Percentiles rank a stretch among this genome's conserved stretches.
Conservation (phyloP, 1,140 invertebrate species). For the Thalassaphorura encarpata region DNA sequence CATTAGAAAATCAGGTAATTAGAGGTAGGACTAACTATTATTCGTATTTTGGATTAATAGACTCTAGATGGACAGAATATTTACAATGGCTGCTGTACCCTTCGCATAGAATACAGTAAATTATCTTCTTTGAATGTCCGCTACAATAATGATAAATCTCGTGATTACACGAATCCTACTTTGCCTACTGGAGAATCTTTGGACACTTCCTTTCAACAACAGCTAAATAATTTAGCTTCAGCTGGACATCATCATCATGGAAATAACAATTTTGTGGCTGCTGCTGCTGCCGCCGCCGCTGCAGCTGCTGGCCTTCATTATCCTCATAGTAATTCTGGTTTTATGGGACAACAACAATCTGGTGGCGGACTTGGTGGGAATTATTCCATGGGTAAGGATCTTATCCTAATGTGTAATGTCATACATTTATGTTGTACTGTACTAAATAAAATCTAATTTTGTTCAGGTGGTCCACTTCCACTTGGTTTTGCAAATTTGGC, state of each 20-base stretch:
- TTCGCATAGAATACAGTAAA: conserved; percentile 98
- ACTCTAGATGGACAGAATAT: conserved; percentile 96
- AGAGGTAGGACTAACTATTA: too few species aligned
- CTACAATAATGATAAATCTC: conserved; percentile 99
- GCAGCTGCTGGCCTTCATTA: conserved; percentile 47
- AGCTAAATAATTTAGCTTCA: background rate
- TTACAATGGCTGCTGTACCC: conserved; percentile 97
- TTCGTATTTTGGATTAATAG: conserved; percentile 41
- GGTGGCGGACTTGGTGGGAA: too few species aligned
- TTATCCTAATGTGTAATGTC: too few species aligned
- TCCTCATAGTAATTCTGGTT: too few species aligned
- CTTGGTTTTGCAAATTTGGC: too few species aligned
- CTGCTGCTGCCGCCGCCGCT: conserved; percentile 54
- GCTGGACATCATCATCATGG: too few species aligned
- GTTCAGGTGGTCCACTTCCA: too few species aligned
- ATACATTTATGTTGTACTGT: too few species aligned
- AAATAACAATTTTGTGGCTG: too few species aligned
- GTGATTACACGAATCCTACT: conserved; percentile 96
- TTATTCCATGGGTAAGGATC: too few species aligned
- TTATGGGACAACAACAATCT: too few species aligned
- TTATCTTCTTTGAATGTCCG: conserved; percentile 95
- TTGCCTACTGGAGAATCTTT: conserved; percentile 78
- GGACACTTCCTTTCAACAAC: background rate
- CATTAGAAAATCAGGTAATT: background rate
- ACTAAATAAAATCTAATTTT: too few species aligned